Evolutionary conservation across 2,113 vertebrate species (phyloP), one percentile per base, ranked within the genome.

Genomic region (Chionis minor): DNA sequence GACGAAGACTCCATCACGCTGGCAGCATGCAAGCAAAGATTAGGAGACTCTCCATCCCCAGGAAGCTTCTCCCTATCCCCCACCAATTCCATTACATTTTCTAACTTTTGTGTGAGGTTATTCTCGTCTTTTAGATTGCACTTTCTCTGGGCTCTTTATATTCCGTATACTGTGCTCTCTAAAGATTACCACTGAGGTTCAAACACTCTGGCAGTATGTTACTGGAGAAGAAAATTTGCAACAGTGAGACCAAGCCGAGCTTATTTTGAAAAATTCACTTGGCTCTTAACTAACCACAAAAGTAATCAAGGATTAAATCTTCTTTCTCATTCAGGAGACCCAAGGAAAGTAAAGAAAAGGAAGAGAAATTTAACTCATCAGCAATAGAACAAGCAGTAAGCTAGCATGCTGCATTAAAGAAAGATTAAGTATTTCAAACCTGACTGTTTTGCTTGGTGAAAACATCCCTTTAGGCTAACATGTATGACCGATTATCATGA

Each of bases 1-100:
- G 56, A 23, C 33, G 38, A 62, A 78, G n/a, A 19, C 2, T 4
- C 35, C 16, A 27, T 62, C 35, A 30, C 0, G 0, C 14, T 44
- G 28, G 21, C 22, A 40, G 3, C 17, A 3, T 32, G 17, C 44
- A 79, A 88, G 22, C 20, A 85, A 42, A 81, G n/a, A 49, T 63
- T 9, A 69, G 73, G 54, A 74, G 44, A 78, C 10, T 1, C 3
- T 55, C 59, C 67, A 71, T 11, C 23, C 17, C n/a, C 23, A 44
- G 47, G 42, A 88, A 40, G 14, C 24, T 70, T 69, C 69, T 59
- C 26, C 21, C 4, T 59, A 16, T 45, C 28, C 22, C 22, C 23
- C 30, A 33, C 18, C 27, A 58, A 20, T 61, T 70, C 24, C 33
- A 21, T 70, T 27, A 13, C 8, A 21, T n/a, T 92, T 81, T 78